Percentiles rank a stretch among this genome's conserved stretches.
These are phyloP conservation scores for Denticeps clupeoides DNA, from an alignment of 2,797 vertebrate species.

Conservation along the genomic window DNA sequence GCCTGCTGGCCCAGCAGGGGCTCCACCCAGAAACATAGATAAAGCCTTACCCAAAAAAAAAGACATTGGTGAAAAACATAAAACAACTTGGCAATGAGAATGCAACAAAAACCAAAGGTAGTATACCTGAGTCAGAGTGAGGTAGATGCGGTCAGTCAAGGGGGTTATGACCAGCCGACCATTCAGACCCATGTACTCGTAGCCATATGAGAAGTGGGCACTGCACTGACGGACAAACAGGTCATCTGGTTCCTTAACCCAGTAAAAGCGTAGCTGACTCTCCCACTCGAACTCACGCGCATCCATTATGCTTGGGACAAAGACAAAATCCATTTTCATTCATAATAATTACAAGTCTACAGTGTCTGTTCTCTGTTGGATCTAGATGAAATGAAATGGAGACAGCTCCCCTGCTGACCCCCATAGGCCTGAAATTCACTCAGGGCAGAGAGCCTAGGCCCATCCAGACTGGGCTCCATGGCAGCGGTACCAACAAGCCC, in stretches of 20 bases:
- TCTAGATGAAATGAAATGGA: no score
- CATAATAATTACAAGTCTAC: no score
- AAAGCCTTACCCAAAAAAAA: no score
- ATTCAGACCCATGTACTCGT: slow-evolving; percentile 97
- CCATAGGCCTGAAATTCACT: no score
- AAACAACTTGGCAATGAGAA: neutral
- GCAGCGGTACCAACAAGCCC: no score
- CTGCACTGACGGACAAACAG: slow-evolving; percentile 84
- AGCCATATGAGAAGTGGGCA: slow-evolving; percentile 80
- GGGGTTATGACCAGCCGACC: slow-evolving; percentile 94
- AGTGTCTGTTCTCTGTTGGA: no score
- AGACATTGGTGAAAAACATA: neutral
- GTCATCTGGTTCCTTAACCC: slow-evolving; percentile 70
- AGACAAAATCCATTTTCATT: no score
- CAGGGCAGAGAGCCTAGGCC: no score
- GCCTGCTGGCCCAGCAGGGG: slow-evolving; percentile 86
- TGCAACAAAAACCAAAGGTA: neutral
- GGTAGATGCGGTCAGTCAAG: slow-evolving; percentile 89
- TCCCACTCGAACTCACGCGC: slow-evolving; percentile 91
- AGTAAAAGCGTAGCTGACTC: slow-evolving; percentile 91
- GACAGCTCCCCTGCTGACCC: no score
- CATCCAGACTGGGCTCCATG: no score
- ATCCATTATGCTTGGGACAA: slow-evolving; percentile 88
- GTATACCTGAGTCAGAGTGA: slow-evolving; percentile 90
- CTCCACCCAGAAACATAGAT: slow-evolving; percentile 97